Evolutionary conservation across 1,140 invertebrate genomes (phyloP).

Genomic region (Metopolophium dirhodum): DNA sequence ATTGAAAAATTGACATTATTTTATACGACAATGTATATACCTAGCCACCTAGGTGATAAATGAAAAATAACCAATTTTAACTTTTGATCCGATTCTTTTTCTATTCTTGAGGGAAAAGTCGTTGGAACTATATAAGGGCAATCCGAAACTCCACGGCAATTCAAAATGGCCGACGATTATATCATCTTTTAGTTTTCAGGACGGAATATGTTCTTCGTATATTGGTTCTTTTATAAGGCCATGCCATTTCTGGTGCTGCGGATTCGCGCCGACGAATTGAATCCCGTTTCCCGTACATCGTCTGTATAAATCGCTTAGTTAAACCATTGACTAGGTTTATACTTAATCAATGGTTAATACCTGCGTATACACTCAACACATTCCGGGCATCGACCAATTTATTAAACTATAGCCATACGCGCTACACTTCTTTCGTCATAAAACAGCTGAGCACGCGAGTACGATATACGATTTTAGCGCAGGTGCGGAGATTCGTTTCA

Average conservation of each 20-base stretch:
- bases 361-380: too few species aligned
- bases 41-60: too few species aligned
- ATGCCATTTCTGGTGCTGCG: background rate
- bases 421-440: too few species aligned
- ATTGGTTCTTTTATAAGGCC: background rate
- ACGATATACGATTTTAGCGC: too few species aligned
- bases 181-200: too few species aligned
- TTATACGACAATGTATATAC: background rate
- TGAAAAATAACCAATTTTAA: constrained; percentile 1
- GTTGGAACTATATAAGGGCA: background rate
- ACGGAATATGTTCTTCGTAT: background rate
- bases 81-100: constrained; percentile 1
- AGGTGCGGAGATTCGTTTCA: too few species aligned
- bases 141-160: background rate
- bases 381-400: too few species aligned
- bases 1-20: constrained; percentile 9
- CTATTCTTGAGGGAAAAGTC: background rate
- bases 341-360: too few species aligned
- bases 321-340: too few species aligned
- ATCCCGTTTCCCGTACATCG: background rate
- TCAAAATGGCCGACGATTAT: background rate
- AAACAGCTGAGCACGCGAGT: too few species aligned
- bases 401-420: too few species aligned
- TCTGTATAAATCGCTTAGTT: background rate
- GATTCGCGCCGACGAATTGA: background rate